phyloP scores from a whole-genome alignment of 2,888 invertebrate genomes.

The Parthenolecanium corni region DNA sequence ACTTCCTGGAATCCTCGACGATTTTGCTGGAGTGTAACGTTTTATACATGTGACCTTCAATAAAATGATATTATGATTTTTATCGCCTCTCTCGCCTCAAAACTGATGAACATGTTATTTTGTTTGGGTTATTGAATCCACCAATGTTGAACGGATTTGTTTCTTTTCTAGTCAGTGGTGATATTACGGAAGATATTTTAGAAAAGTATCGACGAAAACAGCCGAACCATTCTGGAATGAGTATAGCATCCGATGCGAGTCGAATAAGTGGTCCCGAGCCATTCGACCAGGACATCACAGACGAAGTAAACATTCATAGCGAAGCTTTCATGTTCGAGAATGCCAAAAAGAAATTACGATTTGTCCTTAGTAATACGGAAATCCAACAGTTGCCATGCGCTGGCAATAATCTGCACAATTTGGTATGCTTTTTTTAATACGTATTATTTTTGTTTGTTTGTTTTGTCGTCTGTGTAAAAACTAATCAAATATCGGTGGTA shows the following conservation, averaged over 20 bases:
- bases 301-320: conserved; percentile 22
- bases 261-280: background rate
- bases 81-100: too few relatives aligned
- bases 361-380: conserved; percentile 81
- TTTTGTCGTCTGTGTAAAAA: too few relatives aligned
- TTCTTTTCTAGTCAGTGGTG: too few relatives aligned
- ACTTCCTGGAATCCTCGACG: too few relatives aligned
- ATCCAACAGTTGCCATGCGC: conserved; percentile 31
- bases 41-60: too few relatives aligned
- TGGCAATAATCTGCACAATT: conserved; percentile 10
- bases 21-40: too few relatives aligned
- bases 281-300: background rate
- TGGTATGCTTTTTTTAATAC: conserved; percentile 8
- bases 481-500: too few relatives aligned
- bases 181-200: conserved; percentile 82
- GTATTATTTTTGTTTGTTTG: too few relatives aligned
- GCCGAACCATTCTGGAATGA: conserved; percentile 44
- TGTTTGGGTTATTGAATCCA: too few relatives aligned
- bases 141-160: too few relatives aligned
- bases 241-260: background rate
- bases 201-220: conserved; percentile 78
- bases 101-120: too few relatives aligned
- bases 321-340: conserved; percentile 39
- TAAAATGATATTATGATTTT: too few relatives aligned
- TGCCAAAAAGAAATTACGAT: conserved; percentile 70